phyloP scores from a whole-genome alignment of 2,113 vertebrate genomes.

The Danionella cerebrum region DNA sequence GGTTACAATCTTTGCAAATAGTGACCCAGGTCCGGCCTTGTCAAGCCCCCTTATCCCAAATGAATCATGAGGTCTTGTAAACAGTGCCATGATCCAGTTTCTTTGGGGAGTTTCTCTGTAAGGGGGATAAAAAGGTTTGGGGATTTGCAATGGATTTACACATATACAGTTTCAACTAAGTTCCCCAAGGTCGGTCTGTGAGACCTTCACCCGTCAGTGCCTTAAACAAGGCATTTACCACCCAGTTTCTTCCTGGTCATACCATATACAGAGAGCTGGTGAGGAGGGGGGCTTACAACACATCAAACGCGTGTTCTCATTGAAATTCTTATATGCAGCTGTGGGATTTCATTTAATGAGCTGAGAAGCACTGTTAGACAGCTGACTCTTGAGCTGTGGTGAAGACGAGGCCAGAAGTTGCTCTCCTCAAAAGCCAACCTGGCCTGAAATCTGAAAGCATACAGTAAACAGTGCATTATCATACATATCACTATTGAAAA shows the following conservation, averaged over 20 bases:
- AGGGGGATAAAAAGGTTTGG: conserved; percentile 60
- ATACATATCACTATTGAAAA: too few species aligned
- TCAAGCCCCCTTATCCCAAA: conserved; percentile 78
- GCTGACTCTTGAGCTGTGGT: conserved; percentile 49
- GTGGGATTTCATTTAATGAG: conserved; percentile 65
- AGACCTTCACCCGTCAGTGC: conserved; percentile 65
- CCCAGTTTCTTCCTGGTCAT: conserved; percentile 56
- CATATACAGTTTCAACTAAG: conserved; percentile 88
- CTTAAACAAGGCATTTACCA: conserved; percentile 69
- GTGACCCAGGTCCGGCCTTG: conserved; percentile 52
- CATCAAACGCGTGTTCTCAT: conserved; percentile 54
- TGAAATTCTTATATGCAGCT: conserved; percentile 62
- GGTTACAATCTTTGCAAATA: conserved; percentile 76
- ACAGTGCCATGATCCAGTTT: conserved; percentile 86
- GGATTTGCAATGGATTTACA: conserved; percentile 95
- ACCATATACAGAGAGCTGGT: conserved; percentile 30
- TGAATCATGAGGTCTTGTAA: conserved; percentile 80
- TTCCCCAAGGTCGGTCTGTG: conserved; percentile 76
- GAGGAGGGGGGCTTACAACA: conserved; percentile 35
- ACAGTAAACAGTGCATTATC: too few species aligned
- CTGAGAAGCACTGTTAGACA: conserved; percentile 63
- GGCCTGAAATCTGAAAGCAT: too few species aligned
- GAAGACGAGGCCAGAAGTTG: conserved; percentile 33
- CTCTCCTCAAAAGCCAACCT: conserved; percentile 42
- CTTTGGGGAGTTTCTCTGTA: conserved; percentile 74